These are phyloP conservation scores for Muscidifurax raptorellus DNA, from an alignment of 1,140 invertebrate genomes.

Conservation along the genomic window DNA sequence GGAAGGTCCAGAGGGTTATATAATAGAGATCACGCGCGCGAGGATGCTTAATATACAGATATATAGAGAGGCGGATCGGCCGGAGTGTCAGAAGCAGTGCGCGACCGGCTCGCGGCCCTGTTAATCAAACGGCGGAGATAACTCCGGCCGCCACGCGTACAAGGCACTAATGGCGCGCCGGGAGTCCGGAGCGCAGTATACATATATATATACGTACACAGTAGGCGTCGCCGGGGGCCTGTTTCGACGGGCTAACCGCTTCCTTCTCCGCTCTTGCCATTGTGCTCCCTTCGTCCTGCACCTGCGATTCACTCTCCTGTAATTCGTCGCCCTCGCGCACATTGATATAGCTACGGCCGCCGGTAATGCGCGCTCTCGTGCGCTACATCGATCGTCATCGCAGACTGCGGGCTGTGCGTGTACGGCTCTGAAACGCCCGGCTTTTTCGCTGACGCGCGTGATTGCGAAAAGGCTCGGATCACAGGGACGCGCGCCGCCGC, in stretches of 20 bases:
- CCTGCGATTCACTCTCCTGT: background rate
- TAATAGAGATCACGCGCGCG: conserved; percentile 15
- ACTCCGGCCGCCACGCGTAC: background rate
- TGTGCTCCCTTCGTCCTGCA: background rate
- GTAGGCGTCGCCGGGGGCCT: background rate
- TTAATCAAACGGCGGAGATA: conserved; percentile 68
- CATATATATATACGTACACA: too few species aligned
- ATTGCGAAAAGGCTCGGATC: conserved; percentile 13
- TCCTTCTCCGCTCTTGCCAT: background rate
- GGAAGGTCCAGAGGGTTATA: background rate
- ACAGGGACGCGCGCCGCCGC: too few species aligned
- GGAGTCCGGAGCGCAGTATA: background rate
- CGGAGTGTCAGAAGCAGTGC: conserved; percentile 67
- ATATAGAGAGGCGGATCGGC: conserved; percentile 38
- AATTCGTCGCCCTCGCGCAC: conserved; percentile 14
- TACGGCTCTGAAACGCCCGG: too few species aligned
- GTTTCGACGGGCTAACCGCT: background rate
- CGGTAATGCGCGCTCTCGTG: too few species aligned
- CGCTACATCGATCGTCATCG: conserved; percentile 4
- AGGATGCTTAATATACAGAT: conserved; percentile 69
- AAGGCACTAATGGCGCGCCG: background rate
- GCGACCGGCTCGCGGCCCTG: conserved; percentile 64
- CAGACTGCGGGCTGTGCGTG: background rate
- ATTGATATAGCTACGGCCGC: conserved; percentile 3
- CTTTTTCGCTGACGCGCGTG: conserved; percentile 47